These are phyloP conservation scores for Pedetes capensis DNA, from an alignment of 2,113 vertebrate genomes.

Conservation along the genomic window DNA sequence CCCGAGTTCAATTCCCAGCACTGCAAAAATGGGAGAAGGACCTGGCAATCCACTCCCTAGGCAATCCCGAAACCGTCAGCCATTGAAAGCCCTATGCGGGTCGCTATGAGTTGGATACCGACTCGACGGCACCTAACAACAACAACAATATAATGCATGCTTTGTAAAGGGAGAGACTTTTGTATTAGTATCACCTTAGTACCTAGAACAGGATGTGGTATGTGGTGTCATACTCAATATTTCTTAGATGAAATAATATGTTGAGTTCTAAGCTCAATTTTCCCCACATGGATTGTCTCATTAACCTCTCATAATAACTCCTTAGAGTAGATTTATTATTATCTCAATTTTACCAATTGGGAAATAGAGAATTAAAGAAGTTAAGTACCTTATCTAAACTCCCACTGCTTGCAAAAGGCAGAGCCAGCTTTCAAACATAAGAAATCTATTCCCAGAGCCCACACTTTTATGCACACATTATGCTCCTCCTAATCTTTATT, in stretches of 20 bases:
- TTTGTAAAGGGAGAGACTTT: not conserved
- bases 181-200: not conserved
- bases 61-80: too few relatives aligned
- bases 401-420: not conserved
- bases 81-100: too few relatives aligned
- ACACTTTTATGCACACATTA: not conserved
- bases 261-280: not conserved
- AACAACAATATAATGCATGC: not conserved
- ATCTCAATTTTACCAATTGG: slow-evolving; percentile 25
- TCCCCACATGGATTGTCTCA: not conserved
- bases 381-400: slow-evolving; percentile 33
- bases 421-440: not conserved
- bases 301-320: slow-evolving; percentile 21
- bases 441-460: not conserved
- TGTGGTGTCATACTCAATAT: not conserved
- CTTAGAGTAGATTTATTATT: slow-evolving; percentile 54
- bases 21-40: too few relatives aligned
- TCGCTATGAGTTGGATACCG: too few relatives aligned
- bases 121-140: too few relatives aligned
- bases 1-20: too few relatives aligned
- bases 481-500: not conserved
- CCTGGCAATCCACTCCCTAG: too few relatives aligned
- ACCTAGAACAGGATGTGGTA: not conserved
- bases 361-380: slow-evolving; percentile 38
- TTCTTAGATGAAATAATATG: not conserved